Base-by-base conservation (phyloP, 2,888 invertebrate genomes). In the Epirrhoe alternata region DNA sequence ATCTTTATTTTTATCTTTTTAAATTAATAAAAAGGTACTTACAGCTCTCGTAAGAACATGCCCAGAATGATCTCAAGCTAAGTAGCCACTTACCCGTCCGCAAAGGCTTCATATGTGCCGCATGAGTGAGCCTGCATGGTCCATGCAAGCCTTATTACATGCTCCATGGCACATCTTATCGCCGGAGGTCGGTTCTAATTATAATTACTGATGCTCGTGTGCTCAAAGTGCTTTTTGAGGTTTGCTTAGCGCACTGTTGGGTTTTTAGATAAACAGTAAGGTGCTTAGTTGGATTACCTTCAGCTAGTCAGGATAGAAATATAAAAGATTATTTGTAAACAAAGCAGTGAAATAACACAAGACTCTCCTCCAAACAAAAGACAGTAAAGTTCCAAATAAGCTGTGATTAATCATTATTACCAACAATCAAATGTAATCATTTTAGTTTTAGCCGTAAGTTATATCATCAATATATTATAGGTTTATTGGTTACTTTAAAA, bases 131-230 rank as follows among this genome's bases (percentile, higher is more conserved):
- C 86, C 83, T 86, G 85, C 85, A 88, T 87, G 85, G 87, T 80
- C 86, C 81, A 78, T 64, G 66, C 76, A 68, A 64, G 61, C 88
- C 89, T 92, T 90, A 92, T 93, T 93, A 90, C 90, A 91, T 88
- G 92, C 90, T 91, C 83, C 86, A 77, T 77, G 80, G 85, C 85
- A 90, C 91, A 89, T 91, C 92, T 91, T 92, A 90, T 90, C 86
- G 92, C 92, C 92, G 80, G 85, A 87, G 92, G 92, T 87, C 86
- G 69, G 70, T 71, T 84, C 84, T 87, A 86, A 90, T 92, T 89
- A 90, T 90, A 90, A 92, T 92, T 89, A 90, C 90, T 90, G 82
- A 89, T 90, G 88, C 87, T 88, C 81, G 85, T 84, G 73, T 83
- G 86, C 87, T 86, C 87, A 86, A 89, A 89, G 82, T 82, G 78